These are phyloP conservation scores for Crotalus tigris DNA, from an alignment of 2,113 vertebrate genomes.

Conservation along the genomic window DNA sequence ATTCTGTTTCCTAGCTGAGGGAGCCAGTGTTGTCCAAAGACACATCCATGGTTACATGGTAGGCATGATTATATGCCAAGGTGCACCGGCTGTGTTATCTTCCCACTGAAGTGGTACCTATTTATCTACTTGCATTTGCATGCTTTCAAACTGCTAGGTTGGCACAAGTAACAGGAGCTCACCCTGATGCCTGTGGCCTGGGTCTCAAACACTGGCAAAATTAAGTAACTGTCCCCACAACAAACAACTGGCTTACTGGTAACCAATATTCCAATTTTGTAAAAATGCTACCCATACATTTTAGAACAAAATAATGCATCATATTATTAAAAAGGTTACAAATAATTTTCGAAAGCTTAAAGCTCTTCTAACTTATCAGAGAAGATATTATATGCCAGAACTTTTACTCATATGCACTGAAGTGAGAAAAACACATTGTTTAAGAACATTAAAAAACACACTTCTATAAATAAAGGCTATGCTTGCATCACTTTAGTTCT, in stretches of 20 bases:
- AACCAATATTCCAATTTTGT: background rate
- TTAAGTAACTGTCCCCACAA: background rate
- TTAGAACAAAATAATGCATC: background rate
- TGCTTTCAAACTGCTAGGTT: background rate
- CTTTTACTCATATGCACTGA: background rate
- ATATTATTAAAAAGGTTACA: background rate
- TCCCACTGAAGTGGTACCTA: background rate
- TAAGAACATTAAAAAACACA: background rate
- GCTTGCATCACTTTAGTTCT: background rate
- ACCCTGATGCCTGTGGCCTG: background rate
- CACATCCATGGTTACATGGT: background rate
- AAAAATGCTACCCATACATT: background rate
- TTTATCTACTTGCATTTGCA: background rate
- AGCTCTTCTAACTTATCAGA: background rate
- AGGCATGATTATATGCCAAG: background rate
- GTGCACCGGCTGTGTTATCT: background rate
- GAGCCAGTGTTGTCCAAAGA: background rate
- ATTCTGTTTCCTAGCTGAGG: background rate
- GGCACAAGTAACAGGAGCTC: background rate
- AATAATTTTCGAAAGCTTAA: background rate
- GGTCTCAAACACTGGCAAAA: background rate
- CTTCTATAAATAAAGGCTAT: background rate
- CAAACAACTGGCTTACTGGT: background rate
- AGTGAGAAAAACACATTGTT: background rate
- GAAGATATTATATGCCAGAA: background rate